Evolutionary conservation across 2,888 invertebrate species (phyloP), one percentile per base, ranked within the genome.

Genomic region (Aphrophora alni): DNA sequence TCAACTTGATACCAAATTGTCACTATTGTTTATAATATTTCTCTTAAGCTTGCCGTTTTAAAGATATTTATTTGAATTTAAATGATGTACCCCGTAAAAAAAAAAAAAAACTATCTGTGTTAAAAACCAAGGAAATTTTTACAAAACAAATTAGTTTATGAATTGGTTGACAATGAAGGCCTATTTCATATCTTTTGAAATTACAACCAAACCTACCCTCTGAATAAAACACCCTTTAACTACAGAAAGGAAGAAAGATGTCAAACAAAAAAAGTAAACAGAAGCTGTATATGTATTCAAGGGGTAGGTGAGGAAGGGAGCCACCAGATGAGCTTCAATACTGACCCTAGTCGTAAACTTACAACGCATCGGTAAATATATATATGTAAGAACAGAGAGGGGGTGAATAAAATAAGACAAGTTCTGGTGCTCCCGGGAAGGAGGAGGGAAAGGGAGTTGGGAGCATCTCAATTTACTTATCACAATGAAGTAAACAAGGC

Each of bases 391-490:
- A 73, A 74, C 14, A 69, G 74, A 84, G 70, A 26, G 28, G 73
- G 82, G 78, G 73, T 70, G 78, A 80, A 75, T 78, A 51, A 79
- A 75, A 77, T 59, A 72, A 82, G 80, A 8, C 3, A 33, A 3
- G 33, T 33, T 33, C 33, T 33, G 33, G 33, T 5, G 33, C 33
- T 33, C 5, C 33, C 33, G 8, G 33, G 3, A 33, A 33, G 33
- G 33, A 8, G 77, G 82, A 80, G 83, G 83, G 28, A 70, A 7
- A 4, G 33, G 10, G 33, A 10, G 33, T 4, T 33, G 33, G 33
- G 33, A 84, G 83, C 82, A 81, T 81, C 83, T 80, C 44, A 44
- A 44, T 44, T 44, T 44, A 44, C 44, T 44, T 44, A 44, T 44
- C 44, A 44, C 44, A 44, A 44, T 44, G 44, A 44, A 7, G 44